Evolutionary conservation across 2,888 invertebrate genomes (phyloP).

Genomic region (Agriopis marginaria): DNA sequence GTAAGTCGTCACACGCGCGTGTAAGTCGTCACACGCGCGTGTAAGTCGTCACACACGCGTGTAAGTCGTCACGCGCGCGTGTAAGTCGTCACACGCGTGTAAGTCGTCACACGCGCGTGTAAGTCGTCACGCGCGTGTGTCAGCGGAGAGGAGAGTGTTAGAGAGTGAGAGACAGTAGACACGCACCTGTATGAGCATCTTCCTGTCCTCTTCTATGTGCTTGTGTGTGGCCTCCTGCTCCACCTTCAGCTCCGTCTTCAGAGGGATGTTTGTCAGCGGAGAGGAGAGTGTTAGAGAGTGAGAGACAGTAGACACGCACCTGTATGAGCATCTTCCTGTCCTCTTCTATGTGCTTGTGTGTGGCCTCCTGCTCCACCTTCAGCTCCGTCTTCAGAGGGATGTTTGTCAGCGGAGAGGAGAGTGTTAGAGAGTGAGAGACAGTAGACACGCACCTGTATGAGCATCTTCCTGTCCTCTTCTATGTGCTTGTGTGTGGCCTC

Average conservation of each 20-base stretch:
- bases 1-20: too few relatives aligned
- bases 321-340: conserved; percentile 98
- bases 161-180: neutral
- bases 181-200: conserved; percentile 95
- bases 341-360: conserved; percentile 99
- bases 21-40: too few relatives aligned
- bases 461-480: conserved; percentile 98
- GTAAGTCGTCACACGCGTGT: too few relatives aligned
- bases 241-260: conserved; percentile 98
- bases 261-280: conserved; percentile 98
- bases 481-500: conserved; percentile 99
- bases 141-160: too few relatives aligned
- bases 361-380: conserved; percentile 98
- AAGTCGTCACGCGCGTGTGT: too few relatives aligned
- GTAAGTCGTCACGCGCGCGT: too few relatives aligned
- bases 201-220: conserved; percentile 99
- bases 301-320: conserved; percentile 55
- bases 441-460: conserved; percentile 90
- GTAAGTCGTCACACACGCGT: too few relatives aligned
- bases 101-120: too few relatives aligned
- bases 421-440: too few relatives aligned
- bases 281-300: too few relatives aligned
- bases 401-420: too few relatives aligned
- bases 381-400: conserved; percentile 98
- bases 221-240: conserved; percentile 99